A percentile compares a stretch with the other conserved stretches of the same genome.
Conservation (phyloP, 92 coral and sea anemone species). For the Epizoanthus illoricatus region DNA sequence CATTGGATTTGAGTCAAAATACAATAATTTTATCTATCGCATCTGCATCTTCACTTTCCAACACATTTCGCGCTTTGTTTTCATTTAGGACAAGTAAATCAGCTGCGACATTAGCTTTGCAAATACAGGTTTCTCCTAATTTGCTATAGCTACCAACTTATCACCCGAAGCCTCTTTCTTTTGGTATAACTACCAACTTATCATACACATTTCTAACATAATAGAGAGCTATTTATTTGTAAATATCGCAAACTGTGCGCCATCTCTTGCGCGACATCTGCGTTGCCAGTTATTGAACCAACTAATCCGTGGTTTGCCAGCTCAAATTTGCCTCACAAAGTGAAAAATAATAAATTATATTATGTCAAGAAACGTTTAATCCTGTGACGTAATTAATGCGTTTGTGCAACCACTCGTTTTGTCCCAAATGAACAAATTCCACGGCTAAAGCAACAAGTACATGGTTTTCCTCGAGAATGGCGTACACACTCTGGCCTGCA, state of each 20-base stretch:
- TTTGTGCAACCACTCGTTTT: background rate
- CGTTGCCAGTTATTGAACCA: background rate
- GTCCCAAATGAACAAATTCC: background rate
- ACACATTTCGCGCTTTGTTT: background rate
- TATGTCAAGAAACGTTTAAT: slow-evolving; percentile 13
- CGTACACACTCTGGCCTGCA: too few relatives aligned
- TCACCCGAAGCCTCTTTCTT: background rate
- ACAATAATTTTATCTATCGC: background rate
- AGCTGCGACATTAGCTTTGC: background rate
- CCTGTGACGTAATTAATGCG: slow-evolving; percentile 6
- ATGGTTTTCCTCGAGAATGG: too few relatives aligned
- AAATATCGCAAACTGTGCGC: background rate
- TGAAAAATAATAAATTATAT: slow-evolving; percentile 5
- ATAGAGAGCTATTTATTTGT: background rate
- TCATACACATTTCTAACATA: background rate
- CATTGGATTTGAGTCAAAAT: too few relatives aligned
- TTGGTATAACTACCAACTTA: background rate
- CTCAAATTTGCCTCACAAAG: slow-evolving; percentile 1
- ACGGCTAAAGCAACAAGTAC: background rate
- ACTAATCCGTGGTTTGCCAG: slow-evolving; percentile 17
- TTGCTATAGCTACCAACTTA: background rate
- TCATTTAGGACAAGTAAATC: slow-evolving; percentile 2
- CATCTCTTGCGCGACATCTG: background rate
- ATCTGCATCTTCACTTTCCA: background rate
- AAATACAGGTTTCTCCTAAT: too few relatives aligned